A percentile compares a stretch with the other conserved stretches of the same genome.
Conservation (phyloP, 2,888 invertebrate species). For the Chymomyza caudatula region DNA sequence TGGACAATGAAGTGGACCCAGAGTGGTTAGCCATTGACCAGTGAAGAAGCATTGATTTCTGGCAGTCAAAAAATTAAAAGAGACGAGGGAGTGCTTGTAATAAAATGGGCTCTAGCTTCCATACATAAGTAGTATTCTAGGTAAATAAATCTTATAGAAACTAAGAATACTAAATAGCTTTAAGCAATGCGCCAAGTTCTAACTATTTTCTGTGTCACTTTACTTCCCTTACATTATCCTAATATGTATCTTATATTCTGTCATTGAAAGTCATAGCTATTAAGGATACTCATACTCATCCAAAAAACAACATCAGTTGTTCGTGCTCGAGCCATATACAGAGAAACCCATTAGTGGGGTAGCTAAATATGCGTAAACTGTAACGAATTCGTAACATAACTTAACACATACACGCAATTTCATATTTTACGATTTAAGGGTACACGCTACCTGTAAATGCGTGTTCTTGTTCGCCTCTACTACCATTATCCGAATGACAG, state of each 20-base stretch:
- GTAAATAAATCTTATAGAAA: too few relatives aligned
- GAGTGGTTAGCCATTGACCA: neutral
- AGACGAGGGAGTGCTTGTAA: too few relatives aligned
- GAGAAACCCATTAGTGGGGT: slow-evolving; percentile 61
- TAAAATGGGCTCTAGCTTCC: too few relatives aligned
- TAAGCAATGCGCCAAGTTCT: too few relatives aligned
- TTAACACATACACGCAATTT: slow-evolving; percentile 65
- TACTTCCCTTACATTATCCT: too few relatives aligned
- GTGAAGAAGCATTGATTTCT: neutral
- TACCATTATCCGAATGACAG: slow-evolving; percentile 7
- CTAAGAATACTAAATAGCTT: too few relatives aligned
- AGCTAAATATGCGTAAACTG: slow-evolving; percentile 66
- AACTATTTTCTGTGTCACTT: too few relatives aligned
- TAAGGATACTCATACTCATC: too few relatives aligned
- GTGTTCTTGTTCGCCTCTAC: slow-evolving; percentile 28
- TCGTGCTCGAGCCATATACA: slow-evolving; percentile 31
- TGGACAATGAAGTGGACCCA: neutral
- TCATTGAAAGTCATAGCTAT: too few relatives aligned
- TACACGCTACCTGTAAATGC: slow-evolving; percentile 32
- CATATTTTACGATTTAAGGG: slow-evolving; percentile 64
- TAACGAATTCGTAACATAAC: slow-evolving; percentile 63
- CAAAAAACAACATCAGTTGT: neutral
- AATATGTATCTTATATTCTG: too few relatives aligned
- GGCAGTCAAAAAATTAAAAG: too few relatives aligned
- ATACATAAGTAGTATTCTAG: too few relatives aligned